These are phyloP conservation scores for Saimiri boliviensis DNA, from an alignment of 2,113 vertebrate genomes.

Conservation along the genomic window DNA sequence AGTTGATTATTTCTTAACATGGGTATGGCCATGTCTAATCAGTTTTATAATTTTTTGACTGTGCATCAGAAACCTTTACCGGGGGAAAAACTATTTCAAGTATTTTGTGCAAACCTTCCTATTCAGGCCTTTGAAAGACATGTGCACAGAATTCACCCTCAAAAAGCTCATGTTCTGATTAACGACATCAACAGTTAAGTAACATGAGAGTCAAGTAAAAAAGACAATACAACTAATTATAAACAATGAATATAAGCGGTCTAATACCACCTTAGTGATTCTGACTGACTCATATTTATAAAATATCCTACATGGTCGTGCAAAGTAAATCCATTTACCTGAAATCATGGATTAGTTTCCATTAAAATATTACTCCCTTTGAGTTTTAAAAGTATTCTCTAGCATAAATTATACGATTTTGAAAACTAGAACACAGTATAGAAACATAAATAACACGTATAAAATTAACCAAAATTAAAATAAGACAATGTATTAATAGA, in stretches of 20 bases:
- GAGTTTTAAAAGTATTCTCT: constrained; percentile 35
- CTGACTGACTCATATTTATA: constrained; percentile 11
- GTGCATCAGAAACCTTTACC: not conserved
- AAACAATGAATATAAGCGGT: not conserved
- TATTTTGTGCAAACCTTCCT: not conserved
- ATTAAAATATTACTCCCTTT: not conserved
- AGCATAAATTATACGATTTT: not conserved
- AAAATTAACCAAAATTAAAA: constrained; percentile 1
- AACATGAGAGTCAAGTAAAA: not conserved
- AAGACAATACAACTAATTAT: not conserved
- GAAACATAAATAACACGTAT: not conserved
- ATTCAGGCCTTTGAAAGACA: not conserved
- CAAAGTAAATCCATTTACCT: not conserved
- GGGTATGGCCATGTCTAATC: not conserved
- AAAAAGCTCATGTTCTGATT: not conserved
- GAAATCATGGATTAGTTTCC: not conserved
- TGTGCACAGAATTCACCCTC: not conserved
- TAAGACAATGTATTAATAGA: not conserved
- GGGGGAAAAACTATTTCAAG: not conserved
- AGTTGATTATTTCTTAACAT: not conserved
- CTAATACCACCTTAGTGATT: not conserved
- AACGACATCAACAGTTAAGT: not conserved
- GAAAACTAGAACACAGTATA: not conserved
- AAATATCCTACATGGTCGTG: not conserved
- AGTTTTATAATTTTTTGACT: not conserved